Evolutionary conservation across 2,888 invertebrate species (phyloP), one percentile per base, ranked within the genome.

Genomic region (Cerastis leucographa): DNA sequence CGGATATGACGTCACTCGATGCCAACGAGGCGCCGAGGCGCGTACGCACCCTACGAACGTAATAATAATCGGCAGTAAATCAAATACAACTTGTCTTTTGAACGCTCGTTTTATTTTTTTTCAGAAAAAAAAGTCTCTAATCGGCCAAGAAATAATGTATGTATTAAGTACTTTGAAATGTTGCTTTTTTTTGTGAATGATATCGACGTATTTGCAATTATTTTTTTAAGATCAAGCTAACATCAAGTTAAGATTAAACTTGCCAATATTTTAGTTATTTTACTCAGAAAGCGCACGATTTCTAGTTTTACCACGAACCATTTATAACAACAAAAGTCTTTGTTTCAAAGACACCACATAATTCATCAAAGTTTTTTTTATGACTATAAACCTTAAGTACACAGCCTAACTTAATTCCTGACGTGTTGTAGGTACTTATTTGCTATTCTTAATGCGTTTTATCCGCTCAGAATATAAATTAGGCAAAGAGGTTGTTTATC

Each of bases 1-100:
- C 93, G 95, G 94, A 94, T 90, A 90, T 95, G 95, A 95, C 95
- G 92, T 94, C 92, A 94, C 86, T 80, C 87, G 84, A 88, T 88
- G 92, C 91, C 83, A 84, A 75, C 75, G 83, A 85, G 82, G 85
- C 92, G 93, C 90, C 92, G 76, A 85, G 78, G 92, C 93, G 92
- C 92, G 90, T 92, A 92, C 93, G 94, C 94, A 93, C 91, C 92
- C 91, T 90, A 84, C 82, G 65, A 74, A 80, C 79, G 73, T 72
- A 82, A 76, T 81, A 76, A 76, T 72, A 76, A 78, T 71, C 66
- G 61, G 77, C 86, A 88, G 87, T 86, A 86, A 79, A 86, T 78
- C 85, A 86, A 61, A 62, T 83, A 78, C 77, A 69, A 69, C n/a
- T 25, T 51, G 80, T 78, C 79, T 76, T 81, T 81, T 54, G n/a